Base-by-base conservation (phyloP, 2,113 vertebrate species). In the Sciurus niger region DNA sequence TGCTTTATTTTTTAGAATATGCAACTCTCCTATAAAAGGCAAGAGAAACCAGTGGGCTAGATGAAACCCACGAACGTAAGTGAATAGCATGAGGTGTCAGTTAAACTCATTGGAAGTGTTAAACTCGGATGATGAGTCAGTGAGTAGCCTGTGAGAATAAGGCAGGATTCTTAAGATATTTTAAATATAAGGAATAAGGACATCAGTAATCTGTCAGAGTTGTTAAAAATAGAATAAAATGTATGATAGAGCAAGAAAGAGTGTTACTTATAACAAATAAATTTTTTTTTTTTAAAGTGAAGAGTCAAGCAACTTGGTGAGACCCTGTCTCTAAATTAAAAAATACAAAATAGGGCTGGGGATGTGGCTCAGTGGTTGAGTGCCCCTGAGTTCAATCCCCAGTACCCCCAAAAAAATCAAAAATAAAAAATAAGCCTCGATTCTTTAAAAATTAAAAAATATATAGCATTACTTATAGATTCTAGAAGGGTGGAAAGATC, bases 101-200 rank as follows among this genome's bases (percentile, higher is more conserved):
- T 73, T 58, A 77, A 90, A 43, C 2, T 87, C 70, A 30, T 13
- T 8, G 32, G 46, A 58, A 7, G 16, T 58, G 46, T 22, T 85
- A 74, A 93, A 90, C 24, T 80, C 1, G 79, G 67, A 60, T 34
- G 18, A 37, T 34, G 55, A 95, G 22, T 53, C 48, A 95, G 79
- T 51, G 74, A 72, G 22, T 60, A 74, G 8, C 17, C 85, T 79
- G 20, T 74, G 20, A 96, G 40, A 84, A 84, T 55, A 77, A 32
- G 51, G 25, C 68, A 94, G 88, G 76, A 77, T 84, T 84, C 43
- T 94, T 43, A 83, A 72, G 7, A 43, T 25, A 60, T 20, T 40
- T 90, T 89, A 89, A 96, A 34, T 63, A 60, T 30, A 76, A 89
- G 78, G 40, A 63, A 8, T 84, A 78, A 84, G 48, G 60, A 84